Evolutionary conservation across 2,113 vertebrate species (phyloP), one percentile per base, ranked within the genome.

Genomic region (Daboia siamensis): DNA sequence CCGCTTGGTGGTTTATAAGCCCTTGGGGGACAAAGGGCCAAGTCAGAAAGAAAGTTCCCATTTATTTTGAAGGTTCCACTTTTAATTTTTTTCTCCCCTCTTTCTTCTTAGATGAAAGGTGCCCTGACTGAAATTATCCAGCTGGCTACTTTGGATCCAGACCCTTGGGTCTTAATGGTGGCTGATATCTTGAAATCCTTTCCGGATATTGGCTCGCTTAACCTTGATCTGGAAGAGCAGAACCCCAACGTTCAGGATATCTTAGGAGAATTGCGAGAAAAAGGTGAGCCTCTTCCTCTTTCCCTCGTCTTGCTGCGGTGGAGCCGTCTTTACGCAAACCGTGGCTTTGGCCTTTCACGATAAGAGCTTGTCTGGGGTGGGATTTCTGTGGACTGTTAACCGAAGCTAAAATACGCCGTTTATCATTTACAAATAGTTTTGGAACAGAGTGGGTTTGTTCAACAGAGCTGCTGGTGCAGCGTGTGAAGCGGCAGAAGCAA

Each of bases 141-240:
- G 97, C 98, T 99, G 64, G 99, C 99, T 90, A 98, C 98, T 3
- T 98, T 99, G 97, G 99, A 99, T 97, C 98, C 99, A 0, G 99
- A 99, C 96, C 99, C 99, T 92, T 99, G 99, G 99, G 99, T 99
- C 93, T 97, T 99, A 96, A 99, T 99, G 99, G 99, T 99, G 52
- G 99, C 99, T 1, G 99, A 99, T 97, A 99, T 99, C 96, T 98
- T 99, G 61, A 99, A 99, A 98, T 99, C 99, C 94, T 99, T 99
- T 96, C 99, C 99, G 23, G 99, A 99, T 96, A 98, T 99, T 0
- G 99, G 99, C 48, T 99, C 99, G 13, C 98, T 99, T 91, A 99
- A 99, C 95, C 98, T 99, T 94, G 99, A 99, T 94, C 98, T 99
- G 86, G 99, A 99, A 96, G 99, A 99, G 93, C 99, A 99, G 97